phyloP scores from a whole-genome alignment of 2,888 invertebrate species.

The Agonum fuliginosum region DNA sequence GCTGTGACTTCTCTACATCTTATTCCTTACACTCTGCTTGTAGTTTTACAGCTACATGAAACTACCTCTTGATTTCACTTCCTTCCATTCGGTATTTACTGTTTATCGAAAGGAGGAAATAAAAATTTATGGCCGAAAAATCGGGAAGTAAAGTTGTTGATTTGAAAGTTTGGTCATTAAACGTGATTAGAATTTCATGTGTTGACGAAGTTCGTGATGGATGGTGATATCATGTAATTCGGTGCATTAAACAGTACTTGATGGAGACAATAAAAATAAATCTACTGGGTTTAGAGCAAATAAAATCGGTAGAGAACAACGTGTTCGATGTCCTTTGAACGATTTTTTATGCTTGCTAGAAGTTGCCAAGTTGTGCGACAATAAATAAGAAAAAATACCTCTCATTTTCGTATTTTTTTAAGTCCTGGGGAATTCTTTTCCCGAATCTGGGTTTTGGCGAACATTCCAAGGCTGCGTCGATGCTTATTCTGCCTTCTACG shows the following conservation, averaged over 20 bases:
- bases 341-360: conserved; percentile 41
- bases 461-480: conserved; percentile 13
- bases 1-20: conserved; percentile 34
- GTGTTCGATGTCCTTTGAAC: conserved; percentile 19
- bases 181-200: conserved; percentile 46
- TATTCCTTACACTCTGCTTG: neutral
- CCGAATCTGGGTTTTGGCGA: conserved; percentile 15
- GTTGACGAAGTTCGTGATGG: conserved; percentile 23
- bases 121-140: conserved; percentile 43
- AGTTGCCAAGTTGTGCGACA: conserved; percentile 35
- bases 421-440: conserved; percentile 20
- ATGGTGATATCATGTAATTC: conserved; percentile 46
- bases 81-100: conserved; percentile 30
- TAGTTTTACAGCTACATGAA: conserved; percentile 40
- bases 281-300: conserved; percentile 26
- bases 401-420: conserved; percentile 52
- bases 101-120: conserved; percentile 33
- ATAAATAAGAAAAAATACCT: conserved; percentile 55
- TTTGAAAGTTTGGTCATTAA: conserved; percentile 43
- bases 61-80: conserved; percentile 33
- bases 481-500: conserved; percentile 34
- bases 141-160: conserved; percentile 35
- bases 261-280: conserved; percentile 45
- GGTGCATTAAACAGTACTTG: conserved; percentile 42
- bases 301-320: conserved; percentile 26